Percentiles rank a stretch among this genome's conserved stretches.
Conservation (phyloP, 2,113 vertebrate genomes). For the Vombatus ursinus region DNA sequence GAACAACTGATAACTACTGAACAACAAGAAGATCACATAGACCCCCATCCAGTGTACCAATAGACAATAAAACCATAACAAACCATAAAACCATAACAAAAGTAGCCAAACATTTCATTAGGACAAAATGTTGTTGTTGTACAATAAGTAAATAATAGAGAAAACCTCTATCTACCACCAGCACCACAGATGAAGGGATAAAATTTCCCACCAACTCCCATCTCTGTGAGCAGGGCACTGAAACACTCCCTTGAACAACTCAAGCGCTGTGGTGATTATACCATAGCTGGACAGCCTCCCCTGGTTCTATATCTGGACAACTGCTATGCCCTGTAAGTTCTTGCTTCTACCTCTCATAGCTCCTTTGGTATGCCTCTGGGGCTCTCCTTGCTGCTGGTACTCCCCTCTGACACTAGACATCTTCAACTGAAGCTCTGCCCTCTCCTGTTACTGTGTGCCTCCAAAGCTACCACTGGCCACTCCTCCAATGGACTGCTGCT, state of each 20-base stretch:
- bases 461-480: not conserved
- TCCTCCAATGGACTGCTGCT: not conserved
- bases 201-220: not conserved
- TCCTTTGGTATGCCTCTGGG: not conserved
- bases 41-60: not conserved
- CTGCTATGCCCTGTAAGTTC: not conserved
- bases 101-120: not conserved
- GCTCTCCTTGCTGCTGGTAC: not conserved
- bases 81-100: not conserved
- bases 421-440: not conserved
- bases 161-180: not conserved
- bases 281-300: not conserved
- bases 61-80: not conserved
- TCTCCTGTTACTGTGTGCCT: not conserved
- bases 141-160: not conserved
- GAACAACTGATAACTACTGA: too few species aligned
- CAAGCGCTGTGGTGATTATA: not conserved
- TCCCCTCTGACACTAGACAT: not conserved
- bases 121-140: not conserved
- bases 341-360: not conserved
- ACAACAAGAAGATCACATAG: not conserved
- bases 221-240: not conserved
- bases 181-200: not conserved
- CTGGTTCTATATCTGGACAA: not conserved
- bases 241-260: not conserved